These are phyloP conservation scores for Prenolepis imparis DNA, from an alignment of 2,888 invertebrate genomes.

Conservation along the genomic window DNA sequence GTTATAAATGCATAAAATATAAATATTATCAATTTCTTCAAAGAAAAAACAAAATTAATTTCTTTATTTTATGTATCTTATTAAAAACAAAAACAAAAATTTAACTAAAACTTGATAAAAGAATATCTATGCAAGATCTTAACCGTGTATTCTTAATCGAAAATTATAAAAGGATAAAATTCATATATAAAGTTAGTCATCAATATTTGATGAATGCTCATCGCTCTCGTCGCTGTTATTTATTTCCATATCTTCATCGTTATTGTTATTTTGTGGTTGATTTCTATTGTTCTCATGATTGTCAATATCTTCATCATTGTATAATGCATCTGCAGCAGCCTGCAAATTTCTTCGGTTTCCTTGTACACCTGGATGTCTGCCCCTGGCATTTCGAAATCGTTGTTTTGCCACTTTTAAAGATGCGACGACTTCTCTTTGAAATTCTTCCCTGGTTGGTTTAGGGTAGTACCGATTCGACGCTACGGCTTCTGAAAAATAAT, in stretches of 20 bases:
- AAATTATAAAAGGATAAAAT: no score
- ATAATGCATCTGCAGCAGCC: not conserved
- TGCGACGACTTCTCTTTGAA: not conserved
- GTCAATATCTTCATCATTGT: not conserved
- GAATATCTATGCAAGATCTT: no score
- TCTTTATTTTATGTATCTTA: no score
- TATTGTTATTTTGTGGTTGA: not conserved
- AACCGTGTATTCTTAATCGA: no score
- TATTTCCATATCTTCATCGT: not conserved
- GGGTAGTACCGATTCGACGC: not conserved
- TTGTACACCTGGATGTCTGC: not conserved
- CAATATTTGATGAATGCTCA: not conserved
- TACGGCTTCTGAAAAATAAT: constrained; percentile 17
- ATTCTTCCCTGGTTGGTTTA: constrained; percentile 19
- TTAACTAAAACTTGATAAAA: no score
- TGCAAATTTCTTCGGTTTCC: not conserved
- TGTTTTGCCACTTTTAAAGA: not conserved
- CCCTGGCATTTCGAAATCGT: not conserved
- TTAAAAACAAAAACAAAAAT: no score
- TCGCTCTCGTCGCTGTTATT: not conserved
- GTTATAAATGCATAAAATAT: no score
- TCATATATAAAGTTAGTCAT: not conserved
- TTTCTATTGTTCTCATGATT: not conserved
- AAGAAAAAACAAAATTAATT: no score
- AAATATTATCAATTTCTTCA: no score